phyloP scores from a whole-genome alignment of 2,113 vertebrate species.

The Elephas maximus region DNA sequence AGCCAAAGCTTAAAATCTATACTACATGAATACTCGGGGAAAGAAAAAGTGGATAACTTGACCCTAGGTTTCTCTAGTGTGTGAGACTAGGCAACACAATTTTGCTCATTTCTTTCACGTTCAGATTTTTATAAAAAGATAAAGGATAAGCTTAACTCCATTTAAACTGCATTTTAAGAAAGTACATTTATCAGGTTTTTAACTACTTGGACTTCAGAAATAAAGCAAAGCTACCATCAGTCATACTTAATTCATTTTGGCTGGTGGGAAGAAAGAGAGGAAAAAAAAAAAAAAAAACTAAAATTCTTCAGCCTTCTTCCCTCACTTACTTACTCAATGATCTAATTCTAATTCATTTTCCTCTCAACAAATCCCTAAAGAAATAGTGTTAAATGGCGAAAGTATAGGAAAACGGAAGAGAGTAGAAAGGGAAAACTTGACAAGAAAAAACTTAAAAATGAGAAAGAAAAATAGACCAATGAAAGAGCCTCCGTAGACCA shows the following conservation, averaged over 20 bases:
- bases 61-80: background rate
- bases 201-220: slow-evolving; percentile 12
- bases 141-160: background rate
- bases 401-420: background rate
- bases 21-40: background rate
- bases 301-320: background rate
- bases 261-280: background rate
- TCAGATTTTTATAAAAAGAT: background rate
- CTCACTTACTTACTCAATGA: background rate
- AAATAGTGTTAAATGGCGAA: background rate
- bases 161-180: slow-evolving; percentile 31
- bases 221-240: background rate
- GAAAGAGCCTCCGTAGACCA: background rate
- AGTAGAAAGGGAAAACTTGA: background rate
- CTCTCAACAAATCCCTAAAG: background rate
- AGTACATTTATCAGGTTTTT: slow-evolving; percentile 39
- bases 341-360: slow-evolving; percentile 52
- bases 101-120: background rate
- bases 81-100: background rate
- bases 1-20: background rate
- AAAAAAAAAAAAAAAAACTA: background rate
- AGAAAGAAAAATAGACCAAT: background rate
- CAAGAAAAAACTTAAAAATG: background rate
- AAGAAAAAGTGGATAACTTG: background rate
- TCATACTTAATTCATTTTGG: background rate